Conservation (phyloP, 2,113 vertebrate genomes). For the Chroicocephalus ridibundus region DNA sequence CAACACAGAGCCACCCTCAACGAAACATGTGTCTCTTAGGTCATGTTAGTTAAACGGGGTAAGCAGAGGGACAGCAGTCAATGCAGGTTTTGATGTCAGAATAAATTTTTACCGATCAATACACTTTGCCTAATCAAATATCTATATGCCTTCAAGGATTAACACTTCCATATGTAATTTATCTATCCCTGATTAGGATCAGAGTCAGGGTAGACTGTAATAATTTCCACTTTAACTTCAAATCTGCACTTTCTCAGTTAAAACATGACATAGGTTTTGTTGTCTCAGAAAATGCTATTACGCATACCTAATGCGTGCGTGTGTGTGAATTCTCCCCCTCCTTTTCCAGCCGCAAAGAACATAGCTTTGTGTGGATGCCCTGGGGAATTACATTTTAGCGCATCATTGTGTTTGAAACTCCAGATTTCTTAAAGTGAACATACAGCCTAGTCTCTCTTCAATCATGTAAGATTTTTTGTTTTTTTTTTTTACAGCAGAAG, state of each 20-base stretch:
- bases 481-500: neutral
- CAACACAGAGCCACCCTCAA: neutral
- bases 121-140: neutral
- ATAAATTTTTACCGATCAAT: conserved; percentile 31
- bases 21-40: neutral
- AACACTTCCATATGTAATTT: neutral
- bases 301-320: accelerated
- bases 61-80: neutral
- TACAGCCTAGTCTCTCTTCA: neutral
- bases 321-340: neutral
- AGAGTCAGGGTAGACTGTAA: neutral
- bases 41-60: neutral
- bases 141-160: neutral
- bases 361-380: neutral
- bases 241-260: neutral
- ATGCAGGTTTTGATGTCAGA: neutral
- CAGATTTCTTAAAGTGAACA: neutral
- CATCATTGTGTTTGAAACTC: neutral
- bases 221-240: neutral
- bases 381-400: neutral
- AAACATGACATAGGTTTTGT: accelerated
- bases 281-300: neutral
- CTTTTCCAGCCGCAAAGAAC: neutral
- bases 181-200: neutral
- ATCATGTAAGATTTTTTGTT: neutral